A percentile compares a stretch with the other conserved stretches of the same genome.
These are phyloP conservation scores for Schizotus pectinicornis DNA, from an alignment of 2,888 invertebrate species.

Conservation along the genomic window DNA sequence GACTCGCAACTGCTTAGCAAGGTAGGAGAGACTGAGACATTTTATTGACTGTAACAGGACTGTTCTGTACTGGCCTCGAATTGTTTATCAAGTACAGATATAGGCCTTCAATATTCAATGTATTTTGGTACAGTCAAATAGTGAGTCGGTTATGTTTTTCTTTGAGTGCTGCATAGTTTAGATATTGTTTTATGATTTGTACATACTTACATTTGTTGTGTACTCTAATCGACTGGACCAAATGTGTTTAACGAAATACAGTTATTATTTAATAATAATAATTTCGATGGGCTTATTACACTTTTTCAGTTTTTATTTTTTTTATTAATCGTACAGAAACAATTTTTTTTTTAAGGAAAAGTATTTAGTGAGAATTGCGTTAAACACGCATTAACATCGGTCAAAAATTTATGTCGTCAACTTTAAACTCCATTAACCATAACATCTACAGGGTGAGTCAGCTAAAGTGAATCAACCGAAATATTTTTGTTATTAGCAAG, in stretches of 20 bases:
- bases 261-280: not conserved
- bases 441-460: no score
- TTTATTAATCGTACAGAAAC: no score
- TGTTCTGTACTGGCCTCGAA: constrained; percentile 25
- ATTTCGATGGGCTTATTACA: not conserved
- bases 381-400: no score
- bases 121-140: constrained; percentile 44
- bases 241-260: constrained; percentile 16
- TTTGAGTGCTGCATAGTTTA: constrained; percentile 16
- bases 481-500: no score
- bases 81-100: constrained; percentile 38
- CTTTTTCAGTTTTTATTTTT: no score
- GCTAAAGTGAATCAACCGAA: no score
- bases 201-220: not conserved
- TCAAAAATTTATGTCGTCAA: no score
- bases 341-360: no score
- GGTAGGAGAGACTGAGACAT: constrained; percentile 60
- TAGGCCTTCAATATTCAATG: constrained; percentile 37
- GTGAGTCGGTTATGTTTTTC: constrained; percentile 48
- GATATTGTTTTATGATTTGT: constrained; percentile 15
- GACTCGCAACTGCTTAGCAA: constrained; percentile 72
- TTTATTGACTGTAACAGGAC: constrained; percentile 52
- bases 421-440: no score
- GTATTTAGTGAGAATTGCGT: no score
- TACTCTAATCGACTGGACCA: constrained; percentile 1